Conservation (phyloP, 2,113 vertebrate genomes). For the Laticauda colubrina region DNA sequence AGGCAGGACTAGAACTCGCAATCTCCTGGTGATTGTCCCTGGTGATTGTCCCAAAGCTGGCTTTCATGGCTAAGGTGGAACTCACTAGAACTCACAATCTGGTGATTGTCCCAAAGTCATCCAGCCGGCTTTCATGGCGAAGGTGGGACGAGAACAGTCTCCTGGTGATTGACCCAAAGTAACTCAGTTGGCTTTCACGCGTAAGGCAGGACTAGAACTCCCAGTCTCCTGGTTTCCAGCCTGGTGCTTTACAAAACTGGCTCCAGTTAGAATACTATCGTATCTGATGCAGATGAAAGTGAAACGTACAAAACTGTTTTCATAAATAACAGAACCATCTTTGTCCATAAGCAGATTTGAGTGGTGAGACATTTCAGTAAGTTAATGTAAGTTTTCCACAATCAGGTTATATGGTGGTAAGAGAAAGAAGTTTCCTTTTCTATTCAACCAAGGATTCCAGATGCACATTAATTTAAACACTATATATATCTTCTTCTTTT, state of each 20-base stretch:
- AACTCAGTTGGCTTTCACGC: neutral
- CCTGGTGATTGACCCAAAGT: neutral
- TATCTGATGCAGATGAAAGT: neutral
- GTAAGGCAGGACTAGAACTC: neutral
- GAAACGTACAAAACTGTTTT: neutral
- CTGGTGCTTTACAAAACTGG: neutral
- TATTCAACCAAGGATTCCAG: neutral
- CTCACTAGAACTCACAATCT: too few relatives aligned
- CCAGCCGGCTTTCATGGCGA: too few relatives aligned
- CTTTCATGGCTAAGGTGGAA: neutral
- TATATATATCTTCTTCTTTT: too few relatives aligned
- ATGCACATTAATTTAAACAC: neutral
- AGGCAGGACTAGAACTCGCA: too few relatives aligned
- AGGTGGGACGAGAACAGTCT: neutral
- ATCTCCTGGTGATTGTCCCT: too few relatives aligned
- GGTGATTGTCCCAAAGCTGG: too few relatives aligned
- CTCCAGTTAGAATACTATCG: neutral
- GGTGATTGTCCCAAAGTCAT: too few relatives aligned
- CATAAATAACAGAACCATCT: neutral
- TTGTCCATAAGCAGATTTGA: neutral
- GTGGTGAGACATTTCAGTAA: neutral
- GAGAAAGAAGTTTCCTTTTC: neutral
- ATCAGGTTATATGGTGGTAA: neutral
- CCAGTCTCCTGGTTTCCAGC: neutral
- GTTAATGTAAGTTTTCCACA: neutral